Percentiles rank a stretch among this genome's conserved stretches.
phyloP scores from a whole-genome alignment of 2,113 vertebrate genomes.

The Potamarius usumacintae region DNA sequence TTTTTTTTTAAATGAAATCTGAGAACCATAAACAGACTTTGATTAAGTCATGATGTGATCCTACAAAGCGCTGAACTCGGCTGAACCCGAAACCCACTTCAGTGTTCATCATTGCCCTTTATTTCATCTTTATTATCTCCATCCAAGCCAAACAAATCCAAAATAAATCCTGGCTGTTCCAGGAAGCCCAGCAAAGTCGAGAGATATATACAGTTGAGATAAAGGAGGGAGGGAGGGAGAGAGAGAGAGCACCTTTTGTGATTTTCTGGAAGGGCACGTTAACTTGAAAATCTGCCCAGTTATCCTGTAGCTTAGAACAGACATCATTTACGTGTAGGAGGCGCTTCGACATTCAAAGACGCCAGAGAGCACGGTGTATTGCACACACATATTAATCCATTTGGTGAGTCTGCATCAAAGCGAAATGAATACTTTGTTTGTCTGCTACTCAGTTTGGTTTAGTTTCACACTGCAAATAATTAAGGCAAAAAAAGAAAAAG shows the following conservation, averaged over 20 bases:
- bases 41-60: not conserved
- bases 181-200: not conserved
- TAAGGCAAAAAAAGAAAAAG: not conserved
- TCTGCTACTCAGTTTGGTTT: not conserved
- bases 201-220: too few relatives aligned
- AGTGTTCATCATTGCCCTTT: not conserved
- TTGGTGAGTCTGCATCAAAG: not conserved
- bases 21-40: not conserved
- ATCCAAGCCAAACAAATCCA: slow-evolving; percentile 2
- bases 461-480: not conserved
- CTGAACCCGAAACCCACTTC: not conserved
- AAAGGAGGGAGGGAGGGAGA: not conserved
- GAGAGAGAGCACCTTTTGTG: not conserved
- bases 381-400: not conserved
- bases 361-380: not conserved
- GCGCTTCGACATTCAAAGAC: not conserved
- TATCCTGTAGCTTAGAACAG: not conserved
- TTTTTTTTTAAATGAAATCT: not conserved
- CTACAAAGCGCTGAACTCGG: not conserved
- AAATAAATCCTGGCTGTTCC: not conserved
- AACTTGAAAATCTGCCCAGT: not conserved
- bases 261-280: not conserved
- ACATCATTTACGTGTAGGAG: not conserved
- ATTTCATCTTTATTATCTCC: slow-evolving; percentile 24
- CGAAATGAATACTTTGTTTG: not conserved